These are phyloP conservation scores for Lates calcarifer DNA, from an alignment of 2,113 vertebrate species.

Conservation along the genomic window DNA sequence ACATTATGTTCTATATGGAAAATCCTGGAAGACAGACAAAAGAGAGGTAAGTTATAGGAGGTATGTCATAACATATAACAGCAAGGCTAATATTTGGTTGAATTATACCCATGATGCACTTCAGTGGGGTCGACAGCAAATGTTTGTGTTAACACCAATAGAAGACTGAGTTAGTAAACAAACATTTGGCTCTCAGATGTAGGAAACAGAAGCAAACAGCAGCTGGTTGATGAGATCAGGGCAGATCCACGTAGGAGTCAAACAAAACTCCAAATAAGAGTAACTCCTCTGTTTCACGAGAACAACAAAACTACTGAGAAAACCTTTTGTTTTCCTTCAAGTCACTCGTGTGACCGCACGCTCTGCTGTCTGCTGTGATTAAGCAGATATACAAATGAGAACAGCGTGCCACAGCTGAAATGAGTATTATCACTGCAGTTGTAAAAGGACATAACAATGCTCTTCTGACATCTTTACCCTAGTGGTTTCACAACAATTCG, in stretches of 20 bases:
- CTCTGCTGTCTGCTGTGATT: slow-evolving; percentile 1
- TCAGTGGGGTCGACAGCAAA: slow-evolving; percentile 9
- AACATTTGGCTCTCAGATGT: slow-evolving; percentile 44
- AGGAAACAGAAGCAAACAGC: slow-evolving; percentile 53
- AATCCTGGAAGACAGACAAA: neutral
- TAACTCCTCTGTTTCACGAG: neutral
- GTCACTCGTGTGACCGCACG: slow-evolving; percentile 1
- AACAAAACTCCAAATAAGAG: slow-evolving; percentile 42
- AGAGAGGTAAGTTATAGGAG: neutral
- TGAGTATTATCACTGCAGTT: neutral
- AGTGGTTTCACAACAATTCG: slow-evolving; percentile 35
- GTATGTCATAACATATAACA: neutral
- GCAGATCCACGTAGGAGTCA: slow-evolving; percentile 34
- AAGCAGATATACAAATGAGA: slow-evolving; percentile 7
- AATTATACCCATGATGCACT: slow-evolving; percentile 20
- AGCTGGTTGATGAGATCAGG: slow-evolving; percentile 61
- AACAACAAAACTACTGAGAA: slow-evolving; percentile 4
- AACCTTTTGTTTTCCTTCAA: neutral
- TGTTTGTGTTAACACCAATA: slow-evolving; percentile 43
- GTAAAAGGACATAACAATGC: neutral
- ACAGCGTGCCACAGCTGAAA: neutral
- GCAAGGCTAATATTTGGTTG: neutral
- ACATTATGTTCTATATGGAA: neutral
- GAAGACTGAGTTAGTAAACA: slow-evolving; percentile 40
- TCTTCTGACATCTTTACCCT: slow-evolving; percentile 27